Percentiles rank a stretch among this genome's conserved stretches.
Evolutionary conservation across 2,113 vertebrate genomes (phyloP).

Genomic region (Archilochus colubris): DNA sequence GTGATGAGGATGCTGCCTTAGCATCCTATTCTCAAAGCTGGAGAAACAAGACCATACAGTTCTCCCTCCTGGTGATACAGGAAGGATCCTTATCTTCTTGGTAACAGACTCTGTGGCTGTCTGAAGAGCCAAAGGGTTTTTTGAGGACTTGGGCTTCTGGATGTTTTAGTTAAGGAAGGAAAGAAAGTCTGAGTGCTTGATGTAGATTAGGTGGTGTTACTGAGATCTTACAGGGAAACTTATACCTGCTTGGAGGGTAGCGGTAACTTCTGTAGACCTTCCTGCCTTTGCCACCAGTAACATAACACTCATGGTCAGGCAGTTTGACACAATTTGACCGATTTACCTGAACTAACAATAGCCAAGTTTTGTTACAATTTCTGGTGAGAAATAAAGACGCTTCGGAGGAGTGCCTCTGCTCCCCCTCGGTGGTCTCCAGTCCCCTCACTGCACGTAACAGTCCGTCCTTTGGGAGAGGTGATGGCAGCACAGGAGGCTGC

Average conservation of each 20-base stretch:
- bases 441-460: fast-evolving
- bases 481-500: fast-evolving
- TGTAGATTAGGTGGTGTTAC: background rate
- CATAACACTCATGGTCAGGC: background rate
- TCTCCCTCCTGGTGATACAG: background rate
- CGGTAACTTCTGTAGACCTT: background rate
- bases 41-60: background rate
- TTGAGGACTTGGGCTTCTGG: background rate
- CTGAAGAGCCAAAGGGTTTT: background rate
- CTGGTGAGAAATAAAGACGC: background rate
- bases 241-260: background rate
- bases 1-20: background rate
- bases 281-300: background rate
- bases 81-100: background rate
- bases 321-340: background rate
- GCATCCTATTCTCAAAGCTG: background rate
- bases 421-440: background rate
- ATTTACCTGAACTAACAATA: no score
- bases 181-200: background rate
- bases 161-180: background rate
- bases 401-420: background rate
- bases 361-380: background rate
- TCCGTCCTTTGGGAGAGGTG: background rate
- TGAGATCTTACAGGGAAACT: background rate
- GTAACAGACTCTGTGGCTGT: background rate